Percentiles rank a stretch among this genome's conserved stretches.
Evolutionary conservation across 2,113 vertebrate genomes (phyloP).

Genomic region (Glaucomys volans): DNA sequence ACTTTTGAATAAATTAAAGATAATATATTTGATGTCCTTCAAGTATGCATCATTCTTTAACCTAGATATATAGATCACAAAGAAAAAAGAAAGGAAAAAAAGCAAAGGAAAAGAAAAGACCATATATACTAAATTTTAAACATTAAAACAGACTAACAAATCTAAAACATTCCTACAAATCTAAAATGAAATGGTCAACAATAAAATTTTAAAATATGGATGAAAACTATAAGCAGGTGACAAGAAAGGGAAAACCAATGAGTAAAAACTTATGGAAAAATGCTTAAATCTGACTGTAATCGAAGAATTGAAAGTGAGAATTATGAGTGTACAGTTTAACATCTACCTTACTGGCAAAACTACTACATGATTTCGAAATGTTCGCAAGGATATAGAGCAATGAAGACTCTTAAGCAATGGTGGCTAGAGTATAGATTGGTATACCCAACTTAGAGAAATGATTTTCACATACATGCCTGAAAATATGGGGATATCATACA

Average conservation of each 20-base stretch:
- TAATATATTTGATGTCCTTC: not conserved
- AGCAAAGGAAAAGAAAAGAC: not conserved
- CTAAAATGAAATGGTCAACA: not conserved
- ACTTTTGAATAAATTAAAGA: not conserved
- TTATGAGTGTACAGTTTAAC: not conserved
- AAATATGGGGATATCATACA: not conserved
- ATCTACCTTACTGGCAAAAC: not conserved
- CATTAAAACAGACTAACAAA: not conserved
- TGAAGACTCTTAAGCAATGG: not conserved
- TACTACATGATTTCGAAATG: not conserved
- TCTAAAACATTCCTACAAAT: not conserved
- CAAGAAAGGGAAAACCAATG: not conserved
- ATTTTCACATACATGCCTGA: not conserved
- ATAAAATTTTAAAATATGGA: not conserved
- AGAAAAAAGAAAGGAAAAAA: not conserved
- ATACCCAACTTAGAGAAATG: not conserved
- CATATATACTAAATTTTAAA: not conserved
- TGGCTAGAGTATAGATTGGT: not conserved
- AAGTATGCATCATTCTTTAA: not conserved
- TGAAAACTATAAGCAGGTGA: not conserved
- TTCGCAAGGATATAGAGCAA: not conserved
- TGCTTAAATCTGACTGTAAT: not conserved
- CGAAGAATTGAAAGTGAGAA: not conserved
- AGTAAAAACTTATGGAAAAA: not conserved
- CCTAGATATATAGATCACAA: rapidly evolving